Conservation (phyloP, 2,113 vertebrate genomes). For the Ammospiza nelsoni region DNA sequence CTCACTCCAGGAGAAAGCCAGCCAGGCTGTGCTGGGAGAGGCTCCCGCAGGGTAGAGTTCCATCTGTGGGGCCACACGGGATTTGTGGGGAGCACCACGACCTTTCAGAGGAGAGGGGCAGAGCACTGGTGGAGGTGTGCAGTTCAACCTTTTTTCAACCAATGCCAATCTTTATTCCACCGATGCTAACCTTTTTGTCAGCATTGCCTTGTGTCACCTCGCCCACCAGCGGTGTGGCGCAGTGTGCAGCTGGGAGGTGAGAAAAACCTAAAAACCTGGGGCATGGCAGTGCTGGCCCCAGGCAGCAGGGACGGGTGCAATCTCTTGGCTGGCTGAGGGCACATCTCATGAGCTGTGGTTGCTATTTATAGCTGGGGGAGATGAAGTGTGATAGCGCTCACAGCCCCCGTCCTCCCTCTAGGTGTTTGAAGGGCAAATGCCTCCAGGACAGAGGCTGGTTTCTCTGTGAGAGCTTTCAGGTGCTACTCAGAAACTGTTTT, state of each 20-base stretch:
- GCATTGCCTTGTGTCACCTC: fast-evolving
- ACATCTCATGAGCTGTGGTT: fast-evolving
- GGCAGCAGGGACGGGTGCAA: fast-evolving
- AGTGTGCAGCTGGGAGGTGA: fast-evolving
- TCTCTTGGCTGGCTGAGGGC: not conserved
- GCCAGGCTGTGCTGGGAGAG: not conserved
- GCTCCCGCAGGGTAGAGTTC: fast-evolving
- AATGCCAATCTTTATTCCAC: not conserved
- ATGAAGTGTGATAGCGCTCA: not conserved
- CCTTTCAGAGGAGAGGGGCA: not conserved
- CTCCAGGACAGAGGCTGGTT: not conserved
- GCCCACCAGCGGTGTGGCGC: fast-evolving
- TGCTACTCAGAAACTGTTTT: not conserved
- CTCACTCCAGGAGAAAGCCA: not conserved
- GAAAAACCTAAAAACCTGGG: not conserved
- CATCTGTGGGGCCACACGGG: fast-evolving
- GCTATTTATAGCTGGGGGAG: not conserved
- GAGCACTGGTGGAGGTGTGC: fast-evolving
- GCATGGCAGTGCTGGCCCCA: fast-evolving
- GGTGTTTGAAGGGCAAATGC: not conserved
- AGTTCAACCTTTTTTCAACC: fast-evolving
- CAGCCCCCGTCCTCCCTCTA: not conserved
- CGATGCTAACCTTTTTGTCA: fast-evolving
- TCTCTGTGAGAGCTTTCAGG: not conserved
- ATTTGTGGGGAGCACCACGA: not conserved